Evolutionary conservation across 2,113 vertebrate genomes (phyloP).

Genomic region (Coptodon rendalli): DNA sequence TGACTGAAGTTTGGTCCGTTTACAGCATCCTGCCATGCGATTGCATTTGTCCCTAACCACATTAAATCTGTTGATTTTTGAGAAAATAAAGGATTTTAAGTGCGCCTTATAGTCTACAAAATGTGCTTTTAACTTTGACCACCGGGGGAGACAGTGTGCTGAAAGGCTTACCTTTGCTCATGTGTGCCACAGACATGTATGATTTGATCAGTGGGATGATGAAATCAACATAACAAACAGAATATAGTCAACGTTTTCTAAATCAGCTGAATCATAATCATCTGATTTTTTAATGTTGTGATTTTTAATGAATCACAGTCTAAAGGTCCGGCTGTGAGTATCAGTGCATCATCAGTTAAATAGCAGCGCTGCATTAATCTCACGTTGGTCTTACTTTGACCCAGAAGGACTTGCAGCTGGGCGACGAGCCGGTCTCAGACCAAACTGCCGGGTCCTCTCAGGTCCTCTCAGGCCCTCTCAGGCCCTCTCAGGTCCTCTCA

Average conservation of each 20-base stretch:
- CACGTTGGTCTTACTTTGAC: not conserved
- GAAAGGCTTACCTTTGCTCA: not conserved
- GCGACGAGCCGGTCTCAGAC: not conserved
- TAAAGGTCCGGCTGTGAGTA: rapidly evolving
- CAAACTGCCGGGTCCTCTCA: rapidly evolving
- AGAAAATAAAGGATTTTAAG: not conserved
- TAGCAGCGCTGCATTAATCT: not conserved
- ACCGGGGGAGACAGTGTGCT: not conserved
- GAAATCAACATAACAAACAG: not conserved
- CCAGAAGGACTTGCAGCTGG: not conserved
- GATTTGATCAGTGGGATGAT: not conserved
- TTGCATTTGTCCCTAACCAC: rapidly evolving
- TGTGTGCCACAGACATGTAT: not conserved
- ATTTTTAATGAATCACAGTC: not conserved
- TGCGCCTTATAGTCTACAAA: rapidly evolving
- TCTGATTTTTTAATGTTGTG: not conserved
- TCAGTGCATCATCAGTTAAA: not conserved
- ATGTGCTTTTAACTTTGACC: not conserved
- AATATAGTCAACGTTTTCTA: not conserved
- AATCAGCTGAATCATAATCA: not conserved
- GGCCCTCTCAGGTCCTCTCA: rapidly evolving
- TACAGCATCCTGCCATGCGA: not conserved
- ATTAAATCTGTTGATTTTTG: not conserved
- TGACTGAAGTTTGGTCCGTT: rapidly evolving
- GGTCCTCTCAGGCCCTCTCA: rapidly evolving